A percentile compares a stretch with the other conserved stretches of the same genome.
Conservation (phyloP, 2,113 vertebrate genomes). For the Salvelinus namaycush region DNA sequence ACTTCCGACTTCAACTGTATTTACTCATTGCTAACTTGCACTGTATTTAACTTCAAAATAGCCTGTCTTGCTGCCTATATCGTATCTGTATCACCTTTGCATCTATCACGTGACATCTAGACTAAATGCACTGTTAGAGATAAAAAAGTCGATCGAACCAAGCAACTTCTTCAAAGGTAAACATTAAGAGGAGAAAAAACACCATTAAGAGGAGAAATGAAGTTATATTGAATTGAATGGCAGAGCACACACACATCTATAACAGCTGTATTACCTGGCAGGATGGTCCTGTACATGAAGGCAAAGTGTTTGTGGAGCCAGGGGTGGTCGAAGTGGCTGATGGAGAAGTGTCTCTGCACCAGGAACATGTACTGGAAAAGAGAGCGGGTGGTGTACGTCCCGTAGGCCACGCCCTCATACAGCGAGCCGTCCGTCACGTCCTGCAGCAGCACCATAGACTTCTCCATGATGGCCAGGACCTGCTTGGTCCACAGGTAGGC, state of each 20-base stretch:
- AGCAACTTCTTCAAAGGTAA: not conserved
- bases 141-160: not conserved
- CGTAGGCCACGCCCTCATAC: constrained; percentile 96
- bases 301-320: constrained; percentile 96
- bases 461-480: constrained; percentile 94
- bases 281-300: constrained; percentile 93
- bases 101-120: not conserved
- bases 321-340: constrained; percentile 91
- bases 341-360: constrained; percentile 91
- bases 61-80: not conserved
- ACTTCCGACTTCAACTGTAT: not conserved
- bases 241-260: not conserved
- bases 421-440: constrained; percentile 93
- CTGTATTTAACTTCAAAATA: constrained; percentile 11
- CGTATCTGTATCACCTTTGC: not conserved
- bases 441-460: constrained; percentile 88
- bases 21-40: constrained; percentile 5
- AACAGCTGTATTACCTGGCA: constrained; percentile 82
- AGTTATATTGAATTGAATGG: too few species aligned
- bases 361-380: constrained; percentile 97
- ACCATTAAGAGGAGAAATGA: not conserved
- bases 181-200: not conserved
- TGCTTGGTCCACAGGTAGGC: constrained; percentile 97
- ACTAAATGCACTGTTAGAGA: not conserved
- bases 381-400: constrained; percentile 94